Percentiles rank a stretch among this genome's conserved stretches.
phyloP scores from a whole-genome alignment of 2,888 invertebrate genomes.

The Drosophila basisetae region DNA sequence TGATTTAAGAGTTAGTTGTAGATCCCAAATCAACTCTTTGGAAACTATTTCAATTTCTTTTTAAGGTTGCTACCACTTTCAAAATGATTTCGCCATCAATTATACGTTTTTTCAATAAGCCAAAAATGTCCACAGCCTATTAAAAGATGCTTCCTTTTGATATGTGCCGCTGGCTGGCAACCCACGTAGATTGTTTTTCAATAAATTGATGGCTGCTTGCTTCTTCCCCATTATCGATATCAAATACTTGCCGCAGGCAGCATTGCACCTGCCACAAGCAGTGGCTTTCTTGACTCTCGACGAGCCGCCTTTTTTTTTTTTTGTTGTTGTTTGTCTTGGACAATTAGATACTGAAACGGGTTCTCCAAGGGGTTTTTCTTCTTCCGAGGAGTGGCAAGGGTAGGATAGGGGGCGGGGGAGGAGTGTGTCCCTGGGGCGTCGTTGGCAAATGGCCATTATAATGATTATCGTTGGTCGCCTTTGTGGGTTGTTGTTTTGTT shows the following conservation, averaged over 20 bases:
- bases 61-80: too few relatives aligned
- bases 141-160: constrained; percentile 13
- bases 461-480: constrained; percentile 75
- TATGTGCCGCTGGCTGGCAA: neutral
- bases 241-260: constrained; percentile 37
- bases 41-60: neutral
- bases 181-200: constrained; percentile 64
- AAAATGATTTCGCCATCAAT: neutral
- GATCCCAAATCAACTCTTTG: too few relatives aligned
- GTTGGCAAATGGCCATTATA: constrained; percentile 71
- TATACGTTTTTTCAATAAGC: constrained; percentile 31
- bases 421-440: constrained; percentile 64
- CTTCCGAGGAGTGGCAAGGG: neutral
- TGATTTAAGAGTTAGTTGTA: too few relatives aligned
- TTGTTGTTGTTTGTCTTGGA: constrained; percentile 29
- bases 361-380: constrained; percentile 12
- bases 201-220: constrained; percentile 60
- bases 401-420: neutral
- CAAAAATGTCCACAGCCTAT: constrained; percentile 15
- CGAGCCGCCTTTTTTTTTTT: constrained; percentile 8
- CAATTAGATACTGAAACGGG: constrained; percentile 63
- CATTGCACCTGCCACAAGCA: constrained; percentile 52
- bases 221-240: constrained; percentile 35
- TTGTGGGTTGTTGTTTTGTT: constrained; percentile 57
- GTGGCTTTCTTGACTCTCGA: neutral